Base-by-base conservation (phyloP, 2,113 vertebrate genomes). In the Pipa parva region DNA sequence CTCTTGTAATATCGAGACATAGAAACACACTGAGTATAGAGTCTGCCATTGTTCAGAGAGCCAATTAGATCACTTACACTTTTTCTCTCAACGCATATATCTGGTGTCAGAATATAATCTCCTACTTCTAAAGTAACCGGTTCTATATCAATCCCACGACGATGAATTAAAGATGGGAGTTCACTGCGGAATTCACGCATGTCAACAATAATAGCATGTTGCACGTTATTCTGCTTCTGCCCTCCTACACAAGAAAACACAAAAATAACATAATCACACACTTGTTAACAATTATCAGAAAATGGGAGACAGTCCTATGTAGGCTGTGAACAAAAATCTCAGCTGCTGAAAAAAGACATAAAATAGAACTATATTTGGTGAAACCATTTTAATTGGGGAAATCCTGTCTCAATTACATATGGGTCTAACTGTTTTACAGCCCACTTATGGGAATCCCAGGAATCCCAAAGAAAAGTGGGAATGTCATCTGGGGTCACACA, bases 151-250 rank as follows among this genome's bases (percentile, higher is more conserved):
- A 99, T 87, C 4, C 97, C 97, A 0, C 93, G 90, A 1, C 92
- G 92, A 61, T 99, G 97, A 58, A 99, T 86, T 71, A 99, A 76
- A 0, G 97, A 92, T 0, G 96, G 96, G 2, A 99, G 92, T 57
- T 97, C 97, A 0, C 97, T 99, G 2, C 94, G 92, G 49, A 99
- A 99, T 73, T 99, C 97, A 0, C 96, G 88, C 93, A 99, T 91
- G 71, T 99, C 95, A 70, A 98, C 95, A 0, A 99, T 88, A 9
- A 99, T 77, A 2, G 86, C 86, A 1, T 89, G 91, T 2, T 87
- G 89, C 10, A 80, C 73, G 1, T 52, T 72, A n/a, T 80, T 81
- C 74, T 87, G 88, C 0, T 91, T 88, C 79, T 97, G 95, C 2
- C 97, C 96, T 15, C 96, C 96, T 99, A 7, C 1, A 59, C 66